phyloP scores from a whole-genome alignment of 2,888 invertebrate species.

The Pecten maximus region DNA sequence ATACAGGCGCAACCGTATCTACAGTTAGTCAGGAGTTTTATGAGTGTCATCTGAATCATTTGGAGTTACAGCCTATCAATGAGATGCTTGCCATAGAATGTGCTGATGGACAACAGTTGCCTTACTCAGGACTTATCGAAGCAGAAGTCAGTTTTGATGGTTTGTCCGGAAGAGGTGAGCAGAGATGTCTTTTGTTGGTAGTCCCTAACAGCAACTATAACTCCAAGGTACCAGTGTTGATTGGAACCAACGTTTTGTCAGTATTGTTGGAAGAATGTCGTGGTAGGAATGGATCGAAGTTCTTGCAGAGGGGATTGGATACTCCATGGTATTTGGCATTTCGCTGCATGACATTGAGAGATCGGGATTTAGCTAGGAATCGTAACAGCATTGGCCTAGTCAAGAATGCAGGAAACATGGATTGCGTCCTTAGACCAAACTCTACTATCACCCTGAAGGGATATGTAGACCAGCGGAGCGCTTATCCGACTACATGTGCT shows the following conservation, averaged over 20 bases:
- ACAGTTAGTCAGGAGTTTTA: no score
- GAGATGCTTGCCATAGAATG: no score
- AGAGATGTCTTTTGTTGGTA: no score
- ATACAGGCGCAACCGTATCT: no score
- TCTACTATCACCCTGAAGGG: background rate
- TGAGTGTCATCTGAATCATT: no score
- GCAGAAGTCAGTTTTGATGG: no score
- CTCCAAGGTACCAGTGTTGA: no score
- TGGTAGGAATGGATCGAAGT: background rate
- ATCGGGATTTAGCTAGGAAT: background rate
- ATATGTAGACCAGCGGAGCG: background rate
- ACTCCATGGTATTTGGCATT: conserved; percentile 35
- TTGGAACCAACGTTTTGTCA: background rate
- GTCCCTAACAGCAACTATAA: no score
- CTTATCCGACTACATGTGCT: conserved; percentile 11
- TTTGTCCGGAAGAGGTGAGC: no score
- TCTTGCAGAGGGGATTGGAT: background rate
- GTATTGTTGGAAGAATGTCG: background rate
- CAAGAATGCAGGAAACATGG: background rate
- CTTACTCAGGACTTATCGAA: no score
- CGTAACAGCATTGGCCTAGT: background rate
- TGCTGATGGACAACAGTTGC: no score
- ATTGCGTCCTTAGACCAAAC: background rate
- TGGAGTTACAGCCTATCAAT: no score
- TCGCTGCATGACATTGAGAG: conserved; percentile 22